Conservation (phyloP, 2,797 vertebrate genomes). For the Pseudotriccus pelzelni region DNA sequence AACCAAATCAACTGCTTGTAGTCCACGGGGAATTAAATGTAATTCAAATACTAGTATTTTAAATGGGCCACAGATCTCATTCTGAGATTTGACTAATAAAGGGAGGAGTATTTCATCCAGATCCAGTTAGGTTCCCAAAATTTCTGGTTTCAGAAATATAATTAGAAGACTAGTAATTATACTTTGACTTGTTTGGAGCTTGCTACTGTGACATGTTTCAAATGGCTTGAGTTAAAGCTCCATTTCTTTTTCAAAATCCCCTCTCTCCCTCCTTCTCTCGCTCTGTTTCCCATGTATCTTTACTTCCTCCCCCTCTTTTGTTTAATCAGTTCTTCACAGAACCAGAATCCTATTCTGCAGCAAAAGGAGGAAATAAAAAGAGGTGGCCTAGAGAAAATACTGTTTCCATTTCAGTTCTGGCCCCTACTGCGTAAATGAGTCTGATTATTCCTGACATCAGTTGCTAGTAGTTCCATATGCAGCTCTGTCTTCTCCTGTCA, state of each 20-base stretch:
- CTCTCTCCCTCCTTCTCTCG: not conserved
- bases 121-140: not conserved
- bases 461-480: not conserved
- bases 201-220: not conserved
- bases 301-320: not conserved
- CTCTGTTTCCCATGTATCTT: not conserved
- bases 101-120: not conserved
- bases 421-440: accelerated
- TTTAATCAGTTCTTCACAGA: not conserved
- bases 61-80: not conserved
- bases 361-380: not conserved
- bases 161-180: not conserved
- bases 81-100: not conserved
- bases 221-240: not conserved
- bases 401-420: not conserved
- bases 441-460: not conserved
- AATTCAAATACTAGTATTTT: not conserved
- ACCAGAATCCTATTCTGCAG: not conserved
- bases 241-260: not conserved
- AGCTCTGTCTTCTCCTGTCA: not conserved
- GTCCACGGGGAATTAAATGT: not conserved
- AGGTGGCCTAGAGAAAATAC: not conserved
- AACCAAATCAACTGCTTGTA: not conserved
- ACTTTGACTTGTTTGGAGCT: not conserved
- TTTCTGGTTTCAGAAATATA: not conserved